Percentiles rank a stretch among this genome's conserved stretches.
Evolutionary conservation across 2,888 invertebrate species (phyloP).

Genomic region (Hemithea aestivaria): DNA sequence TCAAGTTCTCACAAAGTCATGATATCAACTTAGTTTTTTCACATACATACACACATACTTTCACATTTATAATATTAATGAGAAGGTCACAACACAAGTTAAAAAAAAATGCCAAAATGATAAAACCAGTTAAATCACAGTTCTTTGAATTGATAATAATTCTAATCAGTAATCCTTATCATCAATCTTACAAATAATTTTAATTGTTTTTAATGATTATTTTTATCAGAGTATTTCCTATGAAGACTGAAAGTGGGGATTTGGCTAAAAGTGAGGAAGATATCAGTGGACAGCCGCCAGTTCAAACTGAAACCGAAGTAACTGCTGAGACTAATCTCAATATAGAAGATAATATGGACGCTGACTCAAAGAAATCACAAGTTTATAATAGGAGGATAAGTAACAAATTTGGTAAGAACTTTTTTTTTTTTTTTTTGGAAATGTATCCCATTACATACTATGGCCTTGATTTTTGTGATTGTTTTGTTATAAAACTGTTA

Average conservation of each 20-base stretch:
- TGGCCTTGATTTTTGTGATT: no score
- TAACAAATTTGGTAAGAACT: conserved; percentile 44
- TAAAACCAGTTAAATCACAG: no score
- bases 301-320: conserved; percentile 30
- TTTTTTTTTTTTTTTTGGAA: conserved; percentile 1
- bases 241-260: conserved; percentile 33
- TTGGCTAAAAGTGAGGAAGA: conserved; percentile 24
- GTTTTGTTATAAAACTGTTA: no score
- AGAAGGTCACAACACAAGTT: no score
- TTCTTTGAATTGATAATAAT: background rate
- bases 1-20: no score
- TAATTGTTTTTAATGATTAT: conserved; percentile 17
- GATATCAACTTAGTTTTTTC: no score
- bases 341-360: conserved; percentile 43
- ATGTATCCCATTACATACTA: no score
- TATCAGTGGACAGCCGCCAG: conserved; percentile 19
- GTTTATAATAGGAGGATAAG: conserved; percentile 38
- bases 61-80: no score
- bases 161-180: conserved; percentile 9
- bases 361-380: conserved; percentile 52
- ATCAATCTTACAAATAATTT: conserved; percentile 2
- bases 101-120: no score
- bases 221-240: conserved; percentile 28
- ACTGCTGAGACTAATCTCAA: conserved; percentile 38
- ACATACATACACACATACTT: no score